Conservation (phyloP, 2,113 vertebrate genomes). For the Silurus glanis region DNA sequence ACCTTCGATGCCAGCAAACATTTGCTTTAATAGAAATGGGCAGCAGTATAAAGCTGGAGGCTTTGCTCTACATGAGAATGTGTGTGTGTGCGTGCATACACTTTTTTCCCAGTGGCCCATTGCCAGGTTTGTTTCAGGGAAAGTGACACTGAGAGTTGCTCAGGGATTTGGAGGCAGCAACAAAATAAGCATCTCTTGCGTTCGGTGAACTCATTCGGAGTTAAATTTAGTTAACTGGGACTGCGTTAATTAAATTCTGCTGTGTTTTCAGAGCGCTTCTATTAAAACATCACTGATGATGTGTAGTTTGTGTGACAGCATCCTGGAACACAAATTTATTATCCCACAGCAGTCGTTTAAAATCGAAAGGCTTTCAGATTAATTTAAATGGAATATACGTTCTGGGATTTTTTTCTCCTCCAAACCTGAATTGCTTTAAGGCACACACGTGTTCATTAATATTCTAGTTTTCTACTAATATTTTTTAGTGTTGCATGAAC, state of each 20-base stretch:
- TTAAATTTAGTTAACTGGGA: conserved; percentile 34
- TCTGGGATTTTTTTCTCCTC: conserved; percentile 5
- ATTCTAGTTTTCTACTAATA: background rate
- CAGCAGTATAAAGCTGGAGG: conserved; percentile 14
- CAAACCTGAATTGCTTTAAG: background rate
- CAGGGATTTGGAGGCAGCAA: conserved; percentile 25
- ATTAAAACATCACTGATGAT: conserved; percentile 34
- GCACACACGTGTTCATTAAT: background rate
- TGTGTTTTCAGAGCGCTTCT: conserved; percentile 18
- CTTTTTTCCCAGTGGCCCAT: conserved; percentile 23
- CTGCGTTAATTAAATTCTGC: conserved; percentile 38
- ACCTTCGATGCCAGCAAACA: conserved; percentile 25
- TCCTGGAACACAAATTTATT: conserved; percentile 28
- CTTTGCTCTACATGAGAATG: background rate
- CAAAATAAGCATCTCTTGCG: conserved; percentile 37
- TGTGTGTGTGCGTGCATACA: background rate
- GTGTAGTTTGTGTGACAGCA: conserved; percentile 7
- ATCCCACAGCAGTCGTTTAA: conserved; percentile 6
- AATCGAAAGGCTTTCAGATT: conserved; percentile 17
- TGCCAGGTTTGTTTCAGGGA: conserved; percentile 38
- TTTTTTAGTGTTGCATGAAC: background rate
- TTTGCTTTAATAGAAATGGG: conserved; percentile 2
- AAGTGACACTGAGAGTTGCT: conserved; percentile 27
- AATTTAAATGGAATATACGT: conserved; percentile 31
- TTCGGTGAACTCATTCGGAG: conserved; percentile 27